Evolutionary conservation across 1,140 invertebrate genomes (phyloP).

Genomic region (Acromyrmex echinatior): DNA sequence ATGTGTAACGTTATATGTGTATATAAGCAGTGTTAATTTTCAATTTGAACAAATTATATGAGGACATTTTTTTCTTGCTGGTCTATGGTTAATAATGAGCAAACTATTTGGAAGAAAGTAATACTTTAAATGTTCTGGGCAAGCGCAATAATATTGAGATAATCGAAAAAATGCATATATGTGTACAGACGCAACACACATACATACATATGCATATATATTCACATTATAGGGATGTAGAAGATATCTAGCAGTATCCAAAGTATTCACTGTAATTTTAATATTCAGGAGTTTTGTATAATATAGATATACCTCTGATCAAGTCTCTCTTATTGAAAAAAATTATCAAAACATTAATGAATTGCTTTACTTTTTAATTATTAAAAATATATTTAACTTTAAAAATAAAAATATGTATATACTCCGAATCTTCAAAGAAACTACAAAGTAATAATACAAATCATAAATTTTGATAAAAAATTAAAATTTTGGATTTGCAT

Average conservation of each 20-base stretch:
- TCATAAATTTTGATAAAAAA: neutral
- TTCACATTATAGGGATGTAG: conserved; percentile 29
- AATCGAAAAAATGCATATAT: conserved; percentile 28
- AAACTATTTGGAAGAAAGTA: conserved; percentile 42
- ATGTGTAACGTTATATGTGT: neutral
- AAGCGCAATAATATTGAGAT: conserved; percentile 67
- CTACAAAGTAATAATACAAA: neutral
- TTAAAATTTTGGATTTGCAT: neutral
- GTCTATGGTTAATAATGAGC: neutral
- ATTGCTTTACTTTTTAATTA: conserved; percentile 1
- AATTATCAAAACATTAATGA: conserved; percentile 9
- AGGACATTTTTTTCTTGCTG: conserved; percentile 25
- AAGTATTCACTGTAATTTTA: conserved; percentile 1
- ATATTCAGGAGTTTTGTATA: neutral
- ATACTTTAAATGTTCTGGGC: conserved; percentile 60
- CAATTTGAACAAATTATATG: conserved; percentile 15
- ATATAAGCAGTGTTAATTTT: neutral
- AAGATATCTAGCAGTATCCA: neutral
- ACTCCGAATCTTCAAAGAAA: neutral
- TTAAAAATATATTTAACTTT: neutral
- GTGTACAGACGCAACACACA: neutral
- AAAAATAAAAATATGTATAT: neutral
- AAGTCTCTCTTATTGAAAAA: conserved; percentile 2
- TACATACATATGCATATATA: neutral
- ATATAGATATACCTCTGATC: neutral